phyloP scores from a whole-genome alignment of 2,113 vertebrate species.

The Solea senegalensis region DNA sequence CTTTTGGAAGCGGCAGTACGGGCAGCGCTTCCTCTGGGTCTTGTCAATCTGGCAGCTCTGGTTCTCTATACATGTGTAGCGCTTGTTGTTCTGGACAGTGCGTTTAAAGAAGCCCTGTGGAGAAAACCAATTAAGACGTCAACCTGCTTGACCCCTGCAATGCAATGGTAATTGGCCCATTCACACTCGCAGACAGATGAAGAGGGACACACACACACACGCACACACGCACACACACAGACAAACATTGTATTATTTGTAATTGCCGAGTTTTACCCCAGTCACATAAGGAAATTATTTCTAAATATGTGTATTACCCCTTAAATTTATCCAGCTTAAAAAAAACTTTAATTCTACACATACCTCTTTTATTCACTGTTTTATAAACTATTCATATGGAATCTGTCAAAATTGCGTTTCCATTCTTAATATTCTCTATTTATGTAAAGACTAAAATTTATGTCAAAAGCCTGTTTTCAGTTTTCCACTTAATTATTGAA shows the following conservation, averaged over 20 bases:
- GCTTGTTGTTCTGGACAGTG: slow-evolving; percentile 99
- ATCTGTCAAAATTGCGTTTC: slow-evolving; percentile 29
- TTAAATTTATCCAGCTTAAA: background rate
- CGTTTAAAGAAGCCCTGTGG: slow-evolving; percentile 98
- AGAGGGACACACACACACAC: slow-evolving; percentile 42
- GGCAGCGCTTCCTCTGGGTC: slow-evolving; percentile 97
- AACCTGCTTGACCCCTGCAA: slow-evolving; percentile 76
- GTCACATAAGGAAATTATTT: background rate
- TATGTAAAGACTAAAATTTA: slow-evolving; percentile 47
- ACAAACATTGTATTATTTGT: background rate
- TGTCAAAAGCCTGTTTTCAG: slow-evolving; percentile 58
- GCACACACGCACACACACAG: slow-evolving; percentile 11
- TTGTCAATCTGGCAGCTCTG: slow-evolving; percentile 99
- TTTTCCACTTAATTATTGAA: slow-evolving; percentile 65
- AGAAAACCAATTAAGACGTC: slow-evolving; percentile 84
- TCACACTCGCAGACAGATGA: slow-evolving; percentile 76
- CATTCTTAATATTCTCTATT: slow-evolving; percentile 32
- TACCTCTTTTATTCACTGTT: background rate
- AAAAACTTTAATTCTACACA: background rate
- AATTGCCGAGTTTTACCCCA: background rate
- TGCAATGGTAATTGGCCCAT: slow-evolving; percentile 76
- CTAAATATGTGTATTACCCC: background rate
- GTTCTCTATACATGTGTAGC: slow-evolving; percentile 99
- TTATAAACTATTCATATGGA: slow-evolving; percentile 5
- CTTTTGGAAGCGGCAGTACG: slow-evolving; percentile 99